Percentiles rank a stretch among this genome's conserved stretches.
Evolutionary conservation across 2,888 invertebrate species (phyloP).

Genomic region (Tuberolachnus salignus): DNA sequence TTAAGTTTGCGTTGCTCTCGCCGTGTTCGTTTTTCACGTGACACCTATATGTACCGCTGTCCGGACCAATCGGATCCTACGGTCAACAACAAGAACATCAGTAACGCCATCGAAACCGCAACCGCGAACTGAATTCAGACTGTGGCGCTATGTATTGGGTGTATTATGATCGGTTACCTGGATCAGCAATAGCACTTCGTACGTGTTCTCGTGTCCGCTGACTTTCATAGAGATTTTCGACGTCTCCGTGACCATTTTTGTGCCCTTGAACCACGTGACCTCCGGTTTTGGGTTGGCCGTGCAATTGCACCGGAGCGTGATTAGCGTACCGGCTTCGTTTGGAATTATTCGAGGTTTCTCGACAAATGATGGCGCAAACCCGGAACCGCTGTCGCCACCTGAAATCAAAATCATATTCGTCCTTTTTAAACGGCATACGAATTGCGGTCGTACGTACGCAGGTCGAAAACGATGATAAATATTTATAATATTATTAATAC

Average conservation of each 20-base stretch:
- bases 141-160: neutral
- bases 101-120: neutral
- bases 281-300: conserved; percentile 93
- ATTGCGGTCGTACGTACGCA: neutral
- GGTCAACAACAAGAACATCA: conserved; percentile 56
- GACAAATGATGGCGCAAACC: conserved; percentile 94
- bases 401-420: conserved; percentile 58
- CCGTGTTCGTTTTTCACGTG: conserved; percentile 94
- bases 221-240: conserved; percentile 83
- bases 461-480: neutral
- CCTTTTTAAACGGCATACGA: conserved; percentile 51
- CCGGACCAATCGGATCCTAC: conserved; percentile 79
- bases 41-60: conserved; percentile 89
- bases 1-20: conserved; percentile 95
- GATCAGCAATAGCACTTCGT: conserved; percentile 83
- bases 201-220: conserved; percentile 79
- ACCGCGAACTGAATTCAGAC: neutral
- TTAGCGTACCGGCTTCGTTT: conserved; percentile 94
- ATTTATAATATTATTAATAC: conserved; percentile 23
- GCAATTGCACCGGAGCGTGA: conserved; percentile 95
- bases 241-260: conserved; percentile 81
- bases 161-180: conserved; percentile 66
- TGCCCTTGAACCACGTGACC: conserved; percentile 94
- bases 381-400: conserved; percentile 91
- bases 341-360: conserved; percentile 99